Base-by-base conservation (phyloP, 2,113 vertebrate species). In the Hippocampus guttulatus region DNA sequence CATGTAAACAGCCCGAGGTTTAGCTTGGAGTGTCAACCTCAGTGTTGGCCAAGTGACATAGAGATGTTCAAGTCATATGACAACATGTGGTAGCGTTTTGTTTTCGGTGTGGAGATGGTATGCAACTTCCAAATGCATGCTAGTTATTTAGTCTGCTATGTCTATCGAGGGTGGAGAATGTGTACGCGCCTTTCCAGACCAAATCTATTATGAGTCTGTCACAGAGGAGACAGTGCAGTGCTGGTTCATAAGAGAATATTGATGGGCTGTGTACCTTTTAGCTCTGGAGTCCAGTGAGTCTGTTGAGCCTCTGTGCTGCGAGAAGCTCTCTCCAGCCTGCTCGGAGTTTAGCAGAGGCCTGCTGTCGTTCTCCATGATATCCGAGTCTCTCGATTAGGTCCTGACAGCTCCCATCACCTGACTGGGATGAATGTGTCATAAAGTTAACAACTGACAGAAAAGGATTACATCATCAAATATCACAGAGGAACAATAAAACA, bases 311-410 rank as follows among this genome's bases (percentile, higher is more conserved):
- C 75, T 69, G 54, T 85, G 72, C 5, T 85, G 72, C 5, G 82
- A 77, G 71, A 68, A 81, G 70, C 69, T 74, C 47, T 88, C 90
- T 69, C 63, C 86, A 0, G 69, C 68, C 51, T 74, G 81, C 69
- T 82, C 81, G 0, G 89, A 78, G 78, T 70, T 81, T 66, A 92
- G 76, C 64, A 93, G 79, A 38, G 91, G 91, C 79, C 79, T 85
- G 75, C 70, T 63, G 51, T 92, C 89, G 0, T 92, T 90, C 71
- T 92, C 92, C 92, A 93, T 93, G 61, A 69, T 81, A 23, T 4
- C 81, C 47, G n/a, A 25, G 47, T 67, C 43, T 43, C 55, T 55
- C 66, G 49, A 68, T 62, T 76, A 70, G 11, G 64, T 64, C 41
- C 45, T 60, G 65, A 57, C 72, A 67, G 58, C 45, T n/a, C 33